These are phyloP conservation scores for Brachionus angularis DNA, from an alignment of 1,140 invertebrate species.

Conservation along the genomic window DNA sequence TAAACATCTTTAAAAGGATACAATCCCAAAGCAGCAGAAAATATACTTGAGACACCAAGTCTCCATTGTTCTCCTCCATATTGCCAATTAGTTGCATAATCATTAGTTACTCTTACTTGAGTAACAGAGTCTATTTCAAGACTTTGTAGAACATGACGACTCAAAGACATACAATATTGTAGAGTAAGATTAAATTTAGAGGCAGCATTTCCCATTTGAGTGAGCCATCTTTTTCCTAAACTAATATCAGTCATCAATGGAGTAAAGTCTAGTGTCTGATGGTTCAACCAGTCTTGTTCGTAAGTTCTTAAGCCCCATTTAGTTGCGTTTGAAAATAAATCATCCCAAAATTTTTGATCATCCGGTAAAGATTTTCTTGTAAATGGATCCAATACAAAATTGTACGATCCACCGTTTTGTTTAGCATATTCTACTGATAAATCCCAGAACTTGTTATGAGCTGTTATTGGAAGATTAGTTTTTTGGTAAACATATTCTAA, in stretches of 20 bases:
- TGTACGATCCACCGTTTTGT: constrained; percentile 25
- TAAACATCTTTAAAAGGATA: constrained; percentile 54
- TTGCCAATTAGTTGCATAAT: constrained; percentile 41
- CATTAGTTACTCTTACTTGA: constrained; percentile 45
- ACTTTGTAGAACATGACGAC: constrained; percentile 46
- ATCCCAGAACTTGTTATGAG: constrained; percentile 50
- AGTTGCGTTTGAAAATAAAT: constrained; percentile 47
- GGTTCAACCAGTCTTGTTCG: constrained; percentile 49
- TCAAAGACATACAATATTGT: constrained; percentile 48
- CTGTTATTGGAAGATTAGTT: constrained; percentile 46
- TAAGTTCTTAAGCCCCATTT: constrained; percentile 48
- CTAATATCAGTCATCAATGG: constrained; percentile 46
- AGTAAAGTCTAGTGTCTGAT: constrained; percentile 45
- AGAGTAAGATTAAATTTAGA: constrained; percentile 45
- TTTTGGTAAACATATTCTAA: constrained; percentile 47
- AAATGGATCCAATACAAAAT: constrained; percentile 18
- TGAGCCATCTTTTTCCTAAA: constrained; percentile 46
- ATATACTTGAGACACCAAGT: constrained; percentile 52
- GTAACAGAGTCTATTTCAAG: constrained; percentile 46
- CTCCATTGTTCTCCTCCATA: constrained; percentile 48
- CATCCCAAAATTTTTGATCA: constrained; percentile 48
- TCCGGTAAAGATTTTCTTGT: constrained; percentile 33
- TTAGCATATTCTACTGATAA: constrained; percentile 28
- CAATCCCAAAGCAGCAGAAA: constrained; percentile 50
- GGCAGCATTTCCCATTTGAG: constrained; percentile 46